Conservation (phyloP, 2,797 vertebrate species). For the Enteromius trimaculatus region DNA sequence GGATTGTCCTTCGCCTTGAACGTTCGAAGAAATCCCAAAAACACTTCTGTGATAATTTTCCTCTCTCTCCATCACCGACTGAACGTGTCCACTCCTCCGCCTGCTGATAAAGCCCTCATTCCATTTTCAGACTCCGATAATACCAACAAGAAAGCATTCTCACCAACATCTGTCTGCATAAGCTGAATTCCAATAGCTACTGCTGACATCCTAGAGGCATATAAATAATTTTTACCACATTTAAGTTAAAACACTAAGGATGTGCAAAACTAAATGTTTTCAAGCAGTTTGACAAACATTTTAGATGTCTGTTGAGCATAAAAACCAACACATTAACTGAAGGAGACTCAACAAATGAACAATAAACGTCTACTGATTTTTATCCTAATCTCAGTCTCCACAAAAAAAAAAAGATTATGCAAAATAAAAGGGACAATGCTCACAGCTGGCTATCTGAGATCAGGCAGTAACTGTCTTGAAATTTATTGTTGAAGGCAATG, state of each 20-base stretch:
- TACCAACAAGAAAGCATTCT: not conserved
- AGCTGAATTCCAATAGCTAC: constrained; percentile 7
- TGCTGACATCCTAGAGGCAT: not conserved
- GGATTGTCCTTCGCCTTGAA: constrained; percentile 1
- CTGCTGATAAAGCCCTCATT: constrained; percentile 18
- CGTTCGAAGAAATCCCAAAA: not conserved
- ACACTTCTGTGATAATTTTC: constrained; percentile 21
- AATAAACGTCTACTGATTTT: not conserved
- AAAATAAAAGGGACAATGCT: not conserved
- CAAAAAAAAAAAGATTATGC: not conserved
- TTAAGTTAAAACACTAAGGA: not conserved
- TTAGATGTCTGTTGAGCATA: not conserved
- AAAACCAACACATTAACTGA: not conserved
- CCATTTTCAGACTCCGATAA: constrained; percentile 18
- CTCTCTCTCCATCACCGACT: constrained; percentile 3
- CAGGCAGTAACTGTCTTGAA: not conserved
- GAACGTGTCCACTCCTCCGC: not conserved
- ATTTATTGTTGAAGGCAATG: constrained; percentile 1
- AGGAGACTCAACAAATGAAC: not conserved
- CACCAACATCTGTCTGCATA: constrained; percentile 4
- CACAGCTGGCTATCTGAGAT: not conserved
- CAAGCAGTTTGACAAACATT: not conserved
- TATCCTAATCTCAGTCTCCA: not conserved
- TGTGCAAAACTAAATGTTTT: not conserved
- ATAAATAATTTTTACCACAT: not conserved